These are phyloP conservation scores for Lasioglossum pauxillum DNA, from an alignment of 2,888 invertebrate species.

Conservation along the genomic window DNA sequence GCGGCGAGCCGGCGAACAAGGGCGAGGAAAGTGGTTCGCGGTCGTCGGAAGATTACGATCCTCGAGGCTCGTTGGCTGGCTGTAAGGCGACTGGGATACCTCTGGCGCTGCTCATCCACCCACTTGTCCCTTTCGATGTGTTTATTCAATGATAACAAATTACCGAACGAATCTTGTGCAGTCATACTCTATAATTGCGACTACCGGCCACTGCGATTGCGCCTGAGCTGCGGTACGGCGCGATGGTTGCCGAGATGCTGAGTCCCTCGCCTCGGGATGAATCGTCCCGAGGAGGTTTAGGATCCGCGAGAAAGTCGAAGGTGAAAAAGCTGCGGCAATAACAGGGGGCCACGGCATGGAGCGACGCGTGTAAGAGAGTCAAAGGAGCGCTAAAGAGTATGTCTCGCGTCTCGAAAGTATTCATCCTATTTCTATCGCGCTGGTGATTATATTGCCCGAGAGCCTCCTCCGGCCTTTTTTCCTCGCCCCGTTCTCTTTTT, in stretches of 20 bases:
- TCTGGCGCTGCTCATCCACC: conserved; percentile 53
- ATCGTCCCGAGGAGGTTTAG: conserved; percentile 64
- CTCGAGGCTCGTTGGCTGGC: conserved; percentile 17
- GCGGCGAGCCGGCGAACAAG: conserved; percentile 27
- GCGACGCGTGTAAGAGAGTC: conserved; percentile 57
- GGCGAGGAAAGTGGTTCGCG: conserved; percentile 52
- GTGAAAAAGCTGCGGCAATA: conserved; percentile 65
- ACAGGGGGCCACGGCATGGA: conserved; percentile 58
- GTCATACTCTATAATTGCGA: conserved; percentile 83
- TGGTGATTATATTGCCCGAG: conserved; percentile 54
- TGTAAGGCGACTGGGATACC: conserved; percentile 21
- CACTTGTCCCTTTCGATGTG: conserved; percentile 71
- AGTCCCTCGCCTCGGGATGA: conserved; percentile 58
- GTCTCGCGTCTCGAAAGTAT: conserved; percentile 51
- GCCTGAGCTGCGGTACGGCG: background rate
- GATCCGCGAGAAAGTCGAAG: conserved; percentile 71
- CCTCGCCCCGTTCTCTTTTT: background rate
- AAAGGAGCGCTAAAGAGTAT: conserved; percentile 51
- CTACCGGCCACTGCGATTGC: conserved; percentile 64
- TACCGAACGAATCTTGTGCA: conserved; percentile 80
- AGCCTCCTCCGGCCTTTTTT: conserved; percentile 42
- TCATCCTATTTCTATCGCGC: conserved; percentile 68
- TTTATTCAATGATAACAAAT: conserved; percentile 82
- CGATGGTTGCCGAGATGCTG: conserved; percentile 37
- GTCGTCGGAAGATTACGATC: conserved; percentile 52